These are phyloP conservation scores for Spisula subtruncata DNA, from an alignment of 2,888 invertebrate species.

Conservation along the genomic window DNA sequence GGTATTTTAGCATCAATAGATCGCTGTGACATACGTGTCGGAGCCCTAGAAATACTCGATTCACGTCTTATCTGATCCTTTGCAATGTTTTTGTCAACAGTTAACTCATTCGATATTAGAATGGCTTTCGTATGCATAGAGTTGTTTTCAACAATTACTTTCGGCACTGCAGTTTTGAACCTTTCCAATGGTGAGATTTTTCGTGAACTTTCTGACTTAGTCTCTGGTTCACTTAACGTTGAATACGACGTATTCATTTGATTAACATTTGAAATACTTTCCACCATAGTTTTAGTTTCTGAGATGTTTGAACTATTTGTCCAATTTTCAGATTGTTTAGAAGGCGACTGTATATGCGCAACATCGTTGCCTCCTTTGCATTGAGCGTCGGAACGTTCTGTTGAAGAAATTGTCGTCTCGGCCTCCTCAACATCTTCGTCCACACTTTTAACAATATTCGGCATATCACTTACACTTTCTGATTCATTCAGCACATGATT, in stretches of 20 bases:
- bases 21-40: conserved; percentile 25
- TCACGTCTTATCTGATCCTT: not conserved
- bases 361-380: not conserved
- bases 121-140: not conserved
- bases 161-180: not conserved
- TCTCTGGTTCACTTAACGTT: not conserved
- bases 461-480: not conserved
- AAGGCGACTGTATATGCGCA: not conserved
- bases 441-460: conserved; percentile 30
- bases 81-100: not conserved
- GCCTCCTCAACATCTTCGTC: not conserved
- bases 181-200: not conserved
- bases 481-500: not conserved
- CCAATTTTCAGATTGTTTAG: not conserved
- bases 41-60: not conserved
- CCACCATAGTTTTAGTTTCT: not conserved
- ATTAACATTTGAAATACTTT: not conserved
- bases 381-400: not conserved
- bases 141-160: not conserved
- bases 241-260: not conserved
- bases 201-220: not conserved
- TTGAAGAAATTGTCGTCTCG: not conserved
- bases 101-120: not conserved
- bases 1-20: conserved; percentile 35
- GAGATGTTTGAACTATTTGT: not conserved